phyloP scores from a whole-genome alignment of 2,113 vertebrate genomes.

The Ardeotis arabs region DNA sequence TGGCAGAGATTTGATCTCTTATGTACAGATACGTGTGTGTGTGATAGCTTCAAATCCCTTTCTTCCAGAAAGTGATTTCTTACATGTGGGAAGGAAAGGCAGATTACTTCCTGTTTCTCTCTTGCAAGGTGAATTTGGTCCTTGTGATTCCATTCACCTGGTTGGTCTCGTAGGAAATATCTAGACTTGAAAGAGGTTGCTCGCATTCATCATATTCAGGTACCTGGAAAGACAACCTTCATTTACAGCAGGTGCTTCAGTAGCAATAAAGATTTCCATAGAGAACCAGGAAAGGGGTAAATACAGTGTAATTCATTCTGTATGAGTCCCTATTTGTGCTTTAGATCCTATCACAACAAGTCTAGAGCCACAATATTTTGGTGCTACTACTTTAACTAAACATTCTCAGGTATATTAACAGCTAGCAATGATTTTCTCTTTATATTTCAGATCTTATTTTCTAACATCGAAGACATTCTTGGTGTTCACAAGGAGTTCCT shows the following conservation, averaged over 20 bases:
- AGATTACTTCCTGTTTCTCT: not conserved
- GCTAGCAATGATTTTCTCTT: not conserved
- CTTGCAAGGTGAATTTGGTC: not conserved
- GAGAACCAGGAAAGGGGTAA: not conserved
- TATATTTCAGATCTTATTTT: constrained; percentile 90
- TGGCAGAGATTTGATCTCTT: not conserved
- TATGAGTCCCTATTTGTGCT: not conserved
- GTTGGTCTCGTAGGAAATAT: not conserved
- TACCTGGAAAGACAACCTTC: not conserved
- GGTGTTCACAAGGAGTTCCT: constrained; percentile 91
- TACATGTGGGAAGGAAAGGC: not conserved
- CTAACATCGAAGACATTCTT: constrained; percentile 96
- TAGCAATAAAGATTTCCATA: not conserved
- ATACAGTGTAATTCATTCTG: not conserved
- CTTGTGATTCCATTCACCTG: not conserved
- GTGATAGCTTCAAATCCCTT: not conserved
- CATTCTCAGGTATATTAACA: not conserved
- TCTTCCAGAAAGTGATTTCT: not conserved
- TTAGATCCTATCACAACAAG: not conserved
- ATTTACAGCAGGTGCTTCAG: not conserved
- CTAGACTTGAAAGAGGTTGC: not conserved
- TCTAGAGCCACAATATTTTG: not conserved
- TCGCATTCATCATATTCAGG: not conserved
- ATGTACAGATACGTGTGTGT: not conserved
- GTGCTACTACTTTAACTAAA: not conserved